Evolutionary conservation across 2,888 invertebrate species (phyloP).

Genomic region (Aphidius colemani): DNA sequence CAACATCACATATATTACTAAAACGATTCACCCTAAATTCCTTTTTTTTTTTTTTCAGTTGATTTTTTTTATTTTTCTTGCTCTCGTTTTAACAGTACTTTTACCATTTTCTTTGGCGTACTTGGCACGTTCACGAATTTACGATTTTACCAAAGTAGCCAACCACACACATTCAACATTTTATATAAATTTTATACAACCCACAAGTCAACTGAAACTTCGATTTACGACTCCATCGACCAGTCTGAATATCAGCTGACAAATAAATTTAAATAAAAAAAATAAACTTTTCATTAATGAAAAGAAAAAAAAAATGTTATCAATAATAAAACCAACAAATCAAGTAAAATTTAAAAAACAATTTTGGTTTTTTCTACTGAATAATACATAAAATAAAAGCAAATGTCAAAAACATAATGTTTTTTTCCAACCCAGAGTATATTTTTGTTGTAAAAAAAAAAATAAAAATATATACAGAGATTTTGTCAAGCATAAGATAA

Average conservation of each 20-base stretch:
- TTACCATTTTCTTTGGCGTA: constrained; percentile 24
- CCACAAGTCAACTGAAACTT: constrained; percentile 21
- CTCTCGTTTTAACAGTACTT: background rate
- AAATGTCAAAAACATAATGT: too few relatives aligned
- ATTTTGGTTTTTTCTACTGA: too few relatives aligned
- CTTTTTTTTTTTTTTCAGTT: constrained; percentile 11
- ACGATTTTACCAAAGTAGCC: constrained; percentile 33
- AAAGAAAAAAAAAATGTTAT: too few relatives aligned
- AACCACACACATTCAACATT: constrained; percentile 22
- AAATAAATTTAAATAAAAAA: background rate
- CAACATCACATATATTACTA: too few relatives aligned
- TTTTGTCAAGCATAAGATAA: constrained; percentile 18
- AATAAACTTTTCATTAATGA: too few relatives aligned
- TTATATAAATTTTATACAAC: constrained; percentile 26
- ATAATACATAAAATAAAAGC: too few relatives aligned
- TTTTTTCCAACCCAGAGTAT: constrained; percentile 2
- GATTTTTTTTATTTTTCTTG: too few relatives aligned
- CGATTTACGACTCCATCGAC: constrained; percentile 22
- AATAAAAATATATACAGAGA: constrained; percentile 5
- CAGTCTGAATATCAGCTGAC: constrained; percentile 3
- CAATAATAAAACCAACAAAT: too few relatives aligned
- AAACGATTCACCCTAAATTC: constrained; percentile 1
- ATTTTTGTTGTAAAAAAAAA: background rate
- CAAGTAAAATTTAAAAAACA: too few relatives aligned
- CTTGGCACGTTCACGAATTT: constrained; percentile 40